Evolutionary conservation across 2,888 invertebrate genomes (phyloP).

Genomic region (Ormyrus thymus): DNA sequence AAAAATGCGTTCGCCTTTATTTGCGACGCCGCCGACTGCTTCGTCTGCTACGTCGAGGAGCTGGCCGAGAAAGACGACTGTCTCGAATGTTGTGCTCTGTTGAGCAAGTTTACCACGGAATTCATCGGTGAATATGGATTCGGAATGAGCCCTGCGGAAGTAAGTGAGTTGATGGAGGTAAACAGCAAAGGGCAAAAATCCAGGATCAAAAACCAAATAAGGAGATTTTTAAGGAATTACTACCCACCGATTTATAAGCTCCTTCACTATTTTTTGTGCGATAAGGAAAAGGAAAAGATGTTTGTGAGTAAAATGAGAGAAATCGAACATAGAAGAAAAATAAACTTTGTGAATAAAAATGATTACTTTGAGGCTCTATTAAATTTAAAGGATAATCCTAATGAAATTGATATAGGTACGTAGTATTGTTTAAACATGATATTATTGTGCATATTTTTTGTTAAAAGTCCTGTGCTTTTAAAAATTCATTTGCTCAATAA

Average conservation of each 20-base stretch:
- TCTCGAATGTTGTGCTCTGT: constrained; percentile 66
- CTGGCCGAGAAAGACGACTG: constrained; percentile 30
- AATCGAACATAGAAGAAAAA: constrained; percentile 66
- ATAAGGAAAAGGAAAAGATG: constrained; percentile 60
- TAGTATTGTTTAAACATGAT: not conserved
- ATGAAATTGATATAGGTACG: constrained; percentile 19
- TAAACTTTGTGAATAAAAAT: constrained; percentile 67
- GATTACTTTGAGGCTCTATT: constrained; percentile 73
- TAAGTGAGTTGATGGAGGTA: constrained; percentile 71
- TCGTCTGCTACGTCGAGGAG: constrained; percentile 71
- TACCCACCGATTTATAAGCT: constrained; percentile 9
- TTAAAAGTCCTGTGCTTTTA: no score
- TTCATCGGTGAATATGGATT: constrained; percentile 75
- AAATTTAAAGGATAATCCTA: constrained; percentile 61
- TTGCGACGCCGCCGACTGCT: constrained; percentile 70
- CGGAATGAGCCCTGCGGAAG: constrained; percentile 70
- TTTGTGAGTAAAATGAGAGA: constrained; percentile 65
- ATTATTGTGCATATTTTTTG: no score
- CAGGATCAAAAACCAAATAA: constrained; percentile 20
- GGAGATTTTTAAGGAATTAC: constrained; percentile 15
- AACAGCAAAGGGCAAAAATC: constrained; percentile 58
- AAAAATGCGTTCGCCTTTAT: constrained; percentile 76
- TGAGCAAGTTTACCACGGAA: constrained; percentile 74
- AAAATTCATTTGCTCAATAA: no score
- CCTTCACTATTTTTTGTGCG: constrained; percentile 33